Percentiles rank a stretch among this genome's conserved stretches.
Conservation (phyloP, 1,140 invertebrate genomes). For the Macrocentrus cingulum region DNA sequence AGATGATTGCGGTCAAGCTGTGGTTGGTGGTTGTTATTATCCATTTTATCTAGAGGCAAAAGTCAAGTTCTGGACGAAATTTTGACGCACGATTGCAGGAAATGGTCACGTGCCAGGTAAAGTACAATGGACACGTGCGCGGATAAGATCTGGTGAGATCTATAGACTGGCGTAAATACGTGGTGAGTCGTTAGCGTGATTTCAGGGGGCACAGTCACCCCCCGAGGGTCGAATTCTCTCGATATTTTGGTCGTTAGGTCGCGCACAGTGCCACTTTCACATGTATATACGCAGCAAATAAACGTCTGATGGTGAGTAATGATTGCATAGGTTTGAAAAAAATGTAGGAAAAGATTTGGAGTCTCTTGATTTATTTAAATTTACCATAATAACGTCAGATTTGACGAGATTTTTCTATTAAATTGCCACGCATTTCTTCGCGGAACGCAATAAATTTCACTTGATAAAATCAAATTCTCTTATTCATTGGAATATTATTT, state of each 20-base stretch:
- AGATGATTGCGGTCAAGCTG: background rate
- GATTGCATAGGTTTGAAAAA: too few relatives aligned
- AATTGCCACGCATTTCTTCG: too few relatives aligned
- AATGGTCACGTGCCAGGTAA: conserved; percentile 54
- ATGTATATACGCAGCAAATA: too few relatives aligned
- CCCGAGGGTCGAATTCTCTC: background rate
- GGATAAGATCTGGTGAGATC: background rate
- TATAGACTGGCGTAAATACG: background rate
- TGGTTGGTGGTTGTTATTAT: background rate
- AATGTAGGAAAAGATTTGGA: too few relatives aligned
- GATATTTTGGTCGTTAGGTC: background rate
- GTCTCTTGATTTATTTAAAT: too few relatives aligned
- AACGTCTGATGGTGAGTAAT: too few relatives aligned
- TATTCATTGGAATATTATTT: too few relatives aligned
- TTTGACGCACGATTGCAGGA: conserved; percentile 34
- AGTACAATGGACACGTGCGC: conserved; percentile 46
- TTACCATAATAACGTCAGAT: too few relatives aligned
- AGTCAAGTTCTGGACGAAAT: conserved; percentile 14
- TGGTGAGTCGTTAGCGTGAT: conserved; percentile 3
- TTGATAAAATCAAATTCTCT: too few relatives aligned
- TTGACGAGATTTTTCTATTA: too few relatives aligned
- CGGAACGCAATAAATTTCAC: too few relatives aligned
- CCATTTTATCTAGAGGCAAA: background rate
- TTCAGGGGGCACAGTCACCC: background rate
- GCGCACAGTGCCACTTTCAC: too few relatives aligned